These are phyloP conservation scores for Chaitophorus viminalis DNA, from an alignment of 2,888 invertebrate species.

Conservation along the genomic window DNA sequence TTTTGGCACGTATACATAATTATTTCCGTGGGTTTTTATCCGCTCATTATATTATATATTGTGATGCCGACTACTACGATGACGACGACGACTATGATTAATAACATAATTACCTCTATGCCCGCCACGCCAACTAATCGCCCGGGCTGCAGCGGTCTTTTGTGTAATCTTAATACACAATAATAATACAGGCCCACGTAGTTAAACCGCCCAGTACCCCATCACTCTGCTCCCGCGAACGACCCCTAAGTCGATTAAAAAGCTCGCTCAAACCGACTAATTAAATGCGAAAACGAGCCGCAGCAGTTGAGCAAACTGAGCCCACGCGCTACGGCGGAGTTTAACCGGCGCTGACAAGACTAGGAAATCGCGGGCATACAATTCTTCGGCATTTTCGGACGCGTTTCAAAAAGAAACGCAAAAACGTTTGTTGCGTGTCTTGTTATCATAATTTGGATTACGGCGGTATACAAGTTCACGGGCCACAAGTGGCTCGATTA, in stretches of 20 bases:
- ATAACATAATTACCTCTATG: neutral
- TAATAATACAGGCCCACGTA: neutral
- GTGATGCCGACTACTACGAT: no score
- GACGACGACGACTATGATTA: neutral
- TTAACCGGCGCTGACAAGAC: no score
- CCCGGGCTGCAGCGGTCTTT: neutral
- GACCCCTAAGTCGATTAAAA: neutral
- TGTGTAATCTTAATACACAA: neutral
- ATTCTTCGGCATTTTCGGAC: no score
- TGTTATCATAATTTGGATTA: no score
- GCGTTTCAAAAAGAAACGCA: no score
- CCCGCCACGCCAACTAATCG: neutral
- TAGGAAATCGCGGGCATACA: no score
- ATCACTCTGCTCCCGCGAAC: neutral
- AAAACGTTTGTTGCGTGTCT: neutral
- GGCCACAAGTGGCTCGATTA: no score
- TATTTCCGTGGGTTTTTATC: neutral
- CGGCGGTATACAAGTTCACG: no score
- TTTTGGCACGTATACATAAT: neutral
- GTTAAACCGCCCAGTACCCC: neutral
- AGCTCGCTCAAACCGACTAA: neutral
- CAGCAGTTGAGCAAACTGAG: neutral
- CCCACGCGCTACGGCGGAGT: no score
- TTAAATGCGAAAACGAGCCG: neutral
- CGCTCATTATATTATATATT: no score